These are phyloP conservation scores for Rana temporaria DNA, from an alignment of 2,113 vertebrate species.

Conservation along the genomic window DNA sequence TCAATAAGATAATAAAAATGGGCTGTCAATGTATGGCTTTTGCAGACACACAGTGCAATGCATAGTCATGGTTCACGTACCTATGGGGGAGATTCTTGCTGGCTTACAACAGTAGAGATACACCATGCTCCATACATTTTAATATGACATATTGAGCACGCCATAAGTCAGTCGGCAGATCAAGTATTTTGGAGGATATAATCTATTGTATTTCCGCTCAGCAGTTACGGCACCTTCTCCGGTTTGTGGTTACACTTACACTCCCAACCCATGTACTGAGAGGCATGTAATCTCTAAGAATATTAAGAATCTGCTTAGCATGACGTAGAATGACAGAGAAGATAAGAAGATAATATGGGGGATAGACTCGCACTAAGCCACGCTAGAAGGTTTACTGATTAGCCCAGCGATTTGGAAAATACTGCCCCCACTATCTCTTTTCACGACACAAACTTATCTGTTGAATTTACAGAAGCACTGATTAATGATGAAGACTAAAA, in stretches of 20 bases:
- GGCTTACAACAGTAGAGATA: constrained; percentile 85
- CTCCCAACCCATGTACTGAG: constrained; percentile 40
- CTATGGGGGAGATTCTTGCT: constrained; percentile 82
- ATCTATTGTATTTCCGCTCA: background rate
- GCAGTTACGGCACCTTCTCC: background rate
- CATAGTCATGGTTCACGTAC: constrained; percentile 71
- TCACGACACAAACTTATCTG: background rate
- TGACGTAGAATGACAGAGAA: constrained; percentile 62
- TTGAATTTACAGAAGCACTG: background rate
- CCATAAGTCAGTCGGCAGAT: background rate
- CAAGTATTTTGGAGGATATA: background rate
- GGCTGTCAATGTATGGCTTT: no score
- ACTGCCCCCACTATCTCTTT: background rate
- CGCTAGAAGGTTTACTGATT: constrained; percentile 65
- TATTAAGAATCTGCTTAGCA: constrained; percentile 62
- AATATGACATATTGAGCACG: constrained; percentile 9
- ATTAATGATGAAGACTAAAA: no score
- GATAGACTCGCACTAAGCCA: constrained; percentile 78
- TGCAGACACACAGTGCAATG: no score
- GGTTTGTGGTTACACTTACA: constrained; percentile 41
- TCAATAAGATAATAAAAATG: no score
- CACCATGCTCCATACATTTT: constrained; percentile 85
- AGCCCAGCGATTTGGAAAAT: constrained; percentile 47
- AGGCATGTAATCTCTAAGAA: constrained; percentile 49
- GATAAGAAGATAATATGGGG: constrained; percentile 87